These are phyloP conservation scores for Pelecanus crispus DNA, from an alignment of 2,113 vertebrate species.

Conservation along the genomic window DNA sequence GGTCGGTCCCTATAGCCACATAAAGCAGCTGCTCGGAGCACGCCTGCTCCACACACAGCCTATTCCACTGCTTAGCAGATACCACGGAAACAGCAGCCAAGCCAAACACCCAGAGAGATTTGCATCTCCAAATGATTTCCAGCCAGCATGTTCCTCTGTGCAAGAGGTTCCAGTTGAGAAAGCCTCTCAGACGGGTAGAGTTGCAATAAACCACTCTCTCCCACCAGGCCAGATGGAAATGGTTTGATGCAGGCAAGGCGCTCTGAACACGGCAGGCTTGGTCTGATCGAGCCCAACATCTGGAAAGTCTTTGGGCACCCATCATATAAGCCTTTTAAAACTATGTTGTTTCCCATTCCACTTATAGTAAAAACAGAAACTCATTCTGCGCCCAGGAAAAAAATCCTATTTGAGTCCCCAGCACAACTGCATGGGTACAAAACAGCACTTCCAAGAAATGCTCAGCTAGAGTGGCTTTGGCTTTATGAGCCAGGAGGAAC, in stretches of 20 bases:
- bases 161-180: neutral
- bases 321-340: neutral
- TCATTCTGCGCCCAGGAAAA: neutral
- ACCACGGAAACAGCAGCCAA: neutral
- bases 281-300: constrained; percentile 17
- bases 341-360: neutral
- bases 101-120: constrained; percentile 27
- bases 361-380: neutral
- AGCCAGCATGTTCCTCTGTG: neutral
- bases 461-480: neutral
- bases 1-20: neutral
- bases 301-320: constrained; percentile 36
- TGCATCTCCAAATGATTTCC: constrained; percentile 24
- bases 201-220: constrained; percentile 27
- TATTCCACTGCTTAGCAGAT: neutral
- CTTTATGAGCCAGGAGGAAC: neutral
- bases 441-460: neutral
- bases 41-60: neutral
- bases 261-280: neutral
- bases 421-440: neutral
- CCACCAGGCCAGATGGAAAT: constrained; percentile 47
- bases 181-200: neutral
- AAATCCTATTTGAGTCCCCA: neutral
- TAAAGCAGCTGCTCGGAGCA: neutral
- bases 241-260: neutral